phyloP scores from a whole-genome alignment of 1,140 invertebrate species.

The Drosophila insularis region DNA sequence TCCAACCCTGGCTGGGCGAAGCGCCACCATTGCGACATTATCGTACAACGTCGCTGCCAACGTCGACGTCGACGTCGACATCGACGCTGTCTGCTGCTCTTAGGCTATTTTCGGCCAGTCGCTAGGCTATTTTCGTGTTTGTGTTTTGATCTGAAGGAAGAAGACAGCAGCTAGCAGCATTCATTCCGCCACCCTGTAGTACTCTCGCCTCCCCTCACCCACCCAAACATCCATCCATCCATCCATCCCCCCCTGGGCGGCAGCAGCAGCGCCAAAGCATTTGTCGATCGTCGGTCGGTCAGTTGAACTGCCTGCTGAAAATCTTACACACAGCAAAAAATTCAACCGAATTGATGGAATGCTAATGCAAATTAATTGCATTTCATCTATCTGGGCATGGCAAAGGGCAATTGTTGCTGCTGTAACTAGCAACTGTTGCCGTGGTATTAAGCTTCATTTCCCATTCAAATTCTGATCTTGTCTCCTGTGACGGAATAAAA shows the following conservation, averaged over 20 bases:
- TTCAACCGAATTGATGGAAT: neutral
- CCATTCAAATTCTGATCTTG: no score
- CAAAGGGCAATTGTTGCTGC: no score
- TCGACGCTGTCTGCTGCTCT: conserved; percentile 52
- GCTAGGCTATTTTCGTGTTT: conserved; percentile 66
- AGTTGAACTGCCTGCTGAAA: conserved; percentile 21
- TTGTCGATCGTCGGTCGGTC: conserved; percentile 35
- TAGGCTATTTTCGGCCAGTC: conserved; percentile 59
- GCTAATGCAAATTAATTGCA: neutral
- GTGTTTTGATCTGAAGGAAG: conserved; percentile 61
- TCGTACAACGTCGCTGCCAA: conserved; percentile 26
- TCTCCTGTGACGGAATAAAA: no score
- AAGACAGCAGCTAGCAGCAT: conserved; percentile 33
- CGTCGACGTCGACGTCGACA: conserved; percentile 13
- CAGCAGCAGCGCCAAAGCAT: conserved; percentile 22
- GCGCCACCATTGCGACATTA: conserved; percentile 70
- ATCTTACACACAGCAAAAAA: conserved; percentile 24
- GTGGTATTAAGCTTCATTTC: no score
- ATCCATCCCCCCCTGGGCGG: neutral
- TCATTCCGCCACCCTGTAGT: no score
- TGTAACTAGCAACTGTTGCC: no score
- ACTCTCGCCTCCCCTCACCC: neutral
- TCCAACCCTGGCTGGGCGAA: conserved; percentile 37
- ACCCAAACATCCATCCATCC: no score
- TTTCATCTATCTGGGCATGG: no score